Base-by-base conservation (phyloP, 2,888 invertebrate genomes). In the Poecilus cupreus region DNA sequence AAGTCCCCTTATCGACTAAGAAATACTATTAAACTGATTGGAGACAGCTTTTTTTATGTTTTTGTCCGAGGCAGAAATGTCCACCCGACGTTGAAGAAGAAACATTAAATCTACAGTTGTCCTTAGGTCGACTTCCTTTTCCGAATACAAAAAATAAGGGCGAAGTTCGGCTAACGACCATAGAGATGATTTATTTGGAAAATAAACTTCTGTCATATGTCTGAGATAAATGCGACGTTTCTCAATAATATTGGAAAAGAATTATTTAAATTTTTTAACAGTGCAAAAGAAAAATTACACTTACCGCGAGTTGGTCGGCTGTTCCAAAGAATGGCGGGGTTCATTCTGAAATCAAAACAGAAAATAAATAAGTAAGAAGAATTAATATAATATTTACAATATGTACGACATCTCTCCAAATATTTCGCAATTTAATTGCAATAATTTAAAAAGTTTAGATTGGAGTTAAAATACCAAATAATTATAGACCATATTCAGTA, bases 1-100 rank as follows among this genome's bases (percentile, higher is more conserved):
- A 68, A 37, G 64, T 68, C 64, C 37, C 10, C 57, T 37, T 60
- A 60, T 60, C 64, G 39, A 16, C 3, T 13, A n/a, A 37, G 37
- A 68, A 60, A 68, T 37, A 68, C 64, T 68, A 68, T 68, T 37
- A 68, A 68, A 68, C 64, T 68, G 64, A 32, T 68, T 68, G 37
- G 18, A 13, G 37, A 68, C 64, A 37, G 64, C 13, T 68, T 37
- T 68, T 68, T 68, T 68, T 68, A 32, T 68, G 64, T 68, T 68
- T 68, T 68, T 68, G 37, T 68, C 64, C 32, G 32, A 4, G 18
- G 64, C 0, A 43, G 13, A 26, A 60, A 68, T 18, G 64, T 68
- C 37, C 64, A 68, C 0, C 18, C 16, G 37, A 22, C 60, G 24
- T 60, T 3, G 60, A 24, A 24, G 60, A 60, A 60, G 24, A 60